phyloP scores from a whole-genome alignment of 1,140 invertebrate genomes.

The Subanguina moxae region DNA sequence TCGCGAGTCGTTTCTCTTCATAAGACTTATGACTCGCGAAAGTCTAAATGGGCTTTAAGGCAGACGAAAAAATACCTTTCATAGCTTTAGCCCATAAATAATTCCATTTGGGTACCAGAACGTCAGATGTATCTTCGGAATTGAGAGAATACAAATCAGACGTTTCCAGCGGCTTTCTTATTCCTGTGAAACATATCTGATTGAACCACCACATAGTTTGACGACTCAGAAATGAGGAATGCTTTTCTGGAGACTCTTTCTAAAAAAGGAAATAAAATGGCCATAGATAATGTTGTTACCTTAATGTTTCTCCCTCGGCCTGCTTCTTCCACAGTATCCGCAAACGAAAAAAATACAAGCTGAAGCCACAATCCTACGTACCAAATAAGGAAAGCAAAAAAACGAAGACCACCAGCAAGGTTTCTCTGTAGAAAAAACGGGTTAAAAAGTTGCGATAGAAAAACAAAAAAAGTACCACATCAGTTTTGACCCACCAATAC shows the following conservation, averaged over 20 bases:
- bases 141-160: conserved; percentile 54
- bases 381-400: conserved; percentile 39
- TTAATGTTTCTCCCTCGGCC: no score
- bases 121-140: conserved; percentile 32
- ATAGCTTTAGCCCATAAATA: conserved; percentile 46
- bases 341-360: conserved; percentile 40
- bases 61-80: conserved; percentile 25
- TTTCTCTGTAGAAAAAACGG: not conserved
- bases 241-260: conserved; percentile 22
- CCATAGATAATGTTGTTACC: no score
- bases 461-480: conserved; percentile 10
- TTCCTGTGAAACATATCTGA: conserved; percentile 41
- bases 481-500: conserved; percentile 40
- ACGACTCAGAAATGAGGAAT: conserved; percentile 52
- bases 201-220: conserved; percentile 59
- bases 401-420: conserved; percentile 27
- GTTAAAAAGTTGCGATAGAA: not conserved
- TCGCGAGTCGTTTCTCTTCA: not conserved
- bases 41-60: not conserved
- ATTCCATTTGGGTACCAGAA: conserved; percentile 45
- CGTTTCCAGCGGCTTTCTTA: conserved; percentile 49
- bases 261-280: no score
- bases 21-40: not conserved
- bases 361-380: conserved; percentile 34
- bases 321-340: conserved; percentile 14